A percentile compares a stretch with the other conserved stretches of the same genome.
phyloP scores from a whole-genome alignment of 2,888 invertebrate genomes.

The Caenorhabditis japonica region DNA sequence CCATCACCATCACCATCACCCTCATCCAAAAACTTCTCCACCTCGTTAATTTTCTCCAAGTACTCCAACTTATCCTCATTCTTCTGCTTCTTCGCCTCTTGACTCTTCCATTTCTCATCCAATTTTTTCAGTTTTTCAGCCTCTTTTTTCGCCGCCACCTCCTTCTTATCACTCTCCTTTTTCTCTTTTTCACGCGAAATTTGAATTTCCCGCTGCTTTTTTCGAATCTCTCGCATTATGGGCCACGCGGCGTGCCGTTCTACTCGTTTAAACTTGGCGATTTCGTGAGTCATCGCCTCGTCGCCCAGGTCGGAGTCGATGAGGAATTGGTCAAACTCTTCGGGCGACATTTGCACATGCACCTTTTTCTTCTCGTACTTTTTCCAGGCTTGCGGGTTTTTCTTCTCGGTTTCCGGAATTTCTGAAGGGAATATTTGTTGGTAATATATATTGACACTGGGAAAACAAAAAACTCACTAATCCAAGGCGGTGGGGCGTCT shows the following conservation, averaged over 20 bases:
- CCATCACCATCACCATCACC: background rate
- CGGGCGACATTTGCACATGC: constrained; percentile 17
- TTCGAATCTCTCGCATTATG: constrained; percentile 14
- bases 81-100: constrained; percentile 12
- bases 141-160: constrained; percentile 25
- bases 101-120: constrained; percentile 25
- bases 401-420: constrained; percentile 24
- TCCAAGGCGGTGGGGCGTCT: constrained; percentile 36
- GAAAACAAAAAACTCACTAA: constrained; percentile 30
- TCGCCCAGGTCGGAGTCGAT: constrained; percentile 27
- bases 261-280: constrained; percentile 25
- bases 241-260: constrained; percentile 17
- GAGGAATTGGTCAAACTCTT: constrained; percentile 43
- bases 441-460: background rate
- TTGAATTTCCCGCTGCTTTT: constrained; percentile 9
- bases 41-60: constrained; percentile 30
- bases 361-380: constrained; percentile 28
- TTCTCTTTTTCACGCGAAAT: constrained; percentile 10
- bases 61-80: constrained; percentile 23
- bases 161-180: background rate
- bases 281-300: constrained; percentile 22
- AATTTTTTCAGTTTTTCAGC: constrained; percentile 24
- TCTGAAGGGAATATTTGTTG: constrained; percentile 17
- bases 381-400: constrained; percentile 25
- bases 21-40: constrained; percentile 10